These are phyloP conservation scores for Petrosia ficiformis DNA, from an alignment of 37 sponge, comb jelly and placozoan genomes.

Conservation along the genomic window DNA sequence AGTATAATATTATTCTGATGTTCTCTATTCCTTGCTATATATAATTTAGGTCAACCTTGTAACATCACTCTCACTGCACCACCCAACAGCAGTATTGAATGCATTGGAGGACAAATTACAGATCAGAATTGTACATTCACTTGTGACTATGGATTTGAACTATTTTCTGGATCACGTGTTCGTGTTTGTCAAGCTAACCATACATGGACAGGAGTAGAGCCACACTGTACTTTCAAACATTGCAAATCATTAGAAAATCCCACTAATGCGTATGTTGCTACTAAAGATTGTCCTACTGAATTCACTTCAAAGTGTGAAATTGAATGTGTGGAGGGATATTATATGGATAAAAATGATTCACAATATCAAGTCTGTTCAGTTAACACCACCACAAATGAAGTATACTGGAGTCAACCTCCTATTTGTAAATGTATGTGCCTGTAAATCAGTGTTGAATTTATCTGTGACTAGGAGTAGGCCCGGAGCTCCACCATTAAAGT, in stretches of 20 bases:
- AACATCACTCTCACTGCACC: background rate
- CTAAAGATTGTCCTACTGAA: background rate
- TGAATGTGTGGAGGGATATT: background rate
- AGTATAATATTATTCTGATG: no score
- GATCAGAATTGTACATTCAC: background rate
- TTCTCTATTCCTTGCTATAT: no score
- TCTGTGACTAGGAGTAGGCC: no score
- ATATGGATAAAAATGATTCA: background rate
- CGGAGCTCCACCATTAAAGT: no score
- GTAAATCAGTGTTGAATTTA: no score
- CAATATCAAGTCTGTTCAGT: background rate
- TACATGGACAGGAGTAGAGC: background rate
- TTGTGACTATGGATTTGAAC: background rate
- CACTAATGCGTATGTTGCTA: background rate
- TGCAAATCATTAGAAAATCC: background rate
- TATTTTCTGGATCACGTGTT: background rate
- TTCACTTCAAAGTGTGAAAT: background rate
- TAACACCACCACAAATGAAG: background rate
- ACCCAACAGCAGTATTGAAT: background rate
- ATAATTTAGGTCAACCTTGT: background rate
- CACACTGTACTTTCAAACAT: background rate
- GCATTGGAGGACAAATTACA: background rate
- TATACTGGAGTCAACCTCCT: background rate
- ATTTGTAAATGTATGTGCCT: background rate
- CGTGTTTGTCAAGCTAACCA: background rate